phyloP scores from a whole-genome alignment of 2,888 invertebrate species.

The Eurytoma adleriae region DNA sequence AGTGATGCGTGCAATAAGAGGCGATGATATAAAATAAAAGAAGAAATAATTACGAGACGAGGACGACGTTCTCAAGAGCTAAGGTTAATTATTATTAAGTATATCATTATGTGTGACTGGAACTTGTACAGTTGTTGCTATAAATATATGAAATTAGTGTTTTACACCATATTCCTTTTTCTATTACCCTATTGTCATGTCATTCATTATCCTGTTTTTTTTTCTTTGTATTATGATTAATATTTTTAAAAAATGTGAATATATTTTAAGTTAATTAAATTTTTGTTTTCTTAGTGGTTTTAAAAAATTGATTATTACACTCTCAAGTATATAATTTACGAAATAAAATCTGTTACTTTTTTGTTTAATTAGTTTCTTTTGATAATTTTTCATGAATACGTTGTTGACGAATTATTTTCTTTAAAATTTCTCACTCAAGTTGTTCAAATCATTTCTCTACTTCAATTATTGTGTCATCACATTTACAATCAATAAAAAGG shows the following conservation, averaged over 20 bases:
- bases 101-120: conserved; percentile 70
- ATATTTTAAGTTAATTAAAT: too few relatives aligned
- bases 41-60: not conserved
- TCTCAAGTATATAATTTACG: too few relatives aligned
- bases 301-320: too few relatives aligned
- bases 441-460: not conserved
- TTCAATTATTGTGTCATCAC: too few relatives aligned
- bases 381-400: too few relatives aligned
- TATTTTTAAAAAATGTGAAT: not conserved
- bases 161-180: conserved; percentile 70
- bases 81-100: conserved; percentile 61
- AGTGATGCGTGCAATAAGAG: conserved; percentile 49
- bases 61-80: conserved; percentile 45
- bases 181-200: conserved; percentile 31
- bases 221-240: not conserved
- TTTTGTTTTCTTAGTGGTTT: too few relatives aligned
- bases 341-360: too few relatives aligned
- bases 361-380: too few relatives aligned
- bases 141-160: conserved; percentile 76
- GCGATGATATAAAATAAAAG: not conserved
- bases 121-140: conserved; percentile 76
- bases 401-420: too few relatives aligned
- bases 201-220: not conserved
- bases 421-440: too few relatives aligned
- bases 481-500: not conserved